These are phyloP conservation scores for Drosophila algonquin DNA, from an alignment of 2,888 invertebrate species.

Conservation along the genomic window DNA sequence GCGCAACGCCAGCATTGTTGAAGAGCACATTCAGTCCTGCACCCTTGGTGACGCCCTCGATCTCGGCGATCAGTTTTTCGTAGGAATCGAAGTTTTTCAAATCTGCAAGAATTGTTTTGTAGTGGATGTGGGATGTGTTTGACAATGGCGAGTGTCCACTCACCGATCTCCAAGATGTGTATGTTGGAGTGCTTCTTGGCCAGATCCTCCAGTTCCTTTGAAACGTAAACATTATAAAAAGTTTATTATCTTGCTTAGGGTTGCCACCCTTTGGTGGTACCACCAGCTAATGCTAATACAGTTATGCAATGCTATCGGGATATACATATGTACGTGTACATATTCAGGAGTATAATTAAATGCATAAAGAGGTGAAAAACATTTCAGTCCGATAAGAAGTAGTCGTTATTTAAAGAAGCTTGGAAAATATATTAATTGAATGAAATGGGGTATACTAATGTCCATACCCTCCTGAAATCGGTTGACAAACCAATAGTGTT, in stretches of 20 bases:
- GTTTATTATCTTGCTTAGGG: neutral
- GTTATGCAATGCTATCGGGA: no score
- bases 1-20: slow-evolving; percentile 93
- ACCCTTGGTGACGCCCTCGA: slow-evolving; percentile 87
- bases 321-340: no score
- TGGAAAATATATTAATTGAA: no score
- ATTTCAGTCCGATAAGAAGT: no score
- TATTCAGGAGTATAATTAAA: no score
- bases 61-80: slow-evolving; percentile 86
- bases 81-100: slow-evolving; percentile 87
- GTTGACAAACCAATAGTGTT: no score
- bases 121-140: neutral
- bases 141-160: slow-evolving; percentile 52
- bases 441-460: no score
- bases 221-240: slow-evolving; percentile 60
- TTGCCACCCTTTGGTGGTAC: neutral
- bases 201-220: slow-evolving; percentile 89
- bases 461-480: no score
- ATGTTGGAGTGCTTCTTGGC: slow-evolving; percentile 87
- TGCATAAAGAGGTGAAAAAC: no score
- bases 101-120: slow-evolving; percentile 85
- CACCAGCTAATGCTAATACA: no score
- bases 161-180: slow-evolving; percentile 90
- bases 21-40: slow-evolving; percentile 93
- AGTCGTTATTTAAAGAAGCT: no score